These are phyloP conservation scores for Ormyrus labotus DNA, from an alignment of 2,888 invertebrate genomes.

Conservation along the genomic window DNA sequence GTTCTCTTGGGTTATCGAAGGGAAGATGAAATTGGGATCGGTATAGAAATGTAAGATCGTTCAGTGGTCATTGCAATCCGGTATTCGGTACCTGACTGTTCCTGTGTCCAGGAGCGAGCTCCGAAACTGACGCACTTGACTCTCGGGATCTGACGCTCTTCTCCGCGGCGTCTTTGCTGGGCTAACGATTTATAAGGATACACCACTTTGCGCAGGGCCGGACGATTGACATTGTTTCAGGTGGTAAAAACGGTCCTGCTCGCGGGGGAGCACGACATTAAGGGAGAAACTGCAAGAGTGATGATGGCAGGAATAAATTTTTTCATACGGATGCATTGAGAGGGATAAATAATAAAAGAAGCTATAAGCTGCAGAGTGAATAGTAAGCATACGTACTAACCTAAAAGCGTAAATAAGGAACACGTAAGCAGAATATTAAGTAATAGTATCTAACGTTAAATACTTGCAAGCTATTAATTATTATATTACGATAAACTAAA, in stretches of 20 bases:
- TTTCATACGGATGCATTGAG: slow-evolving; percentile 40
- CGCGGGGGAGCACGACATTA: slow-evolving; percentile 57
- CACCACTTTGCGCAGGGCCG: not conserved
- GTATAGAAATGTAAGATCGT: too few relatives aligned
- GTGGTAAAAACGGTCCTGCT: slow-evolving; percentile 11
- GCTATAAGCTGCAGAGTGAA: slow-evolving; percentile 54
- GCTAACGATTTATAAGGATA: slow-evolving; percentile 48
- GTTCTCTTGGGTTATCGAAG: not conserved
- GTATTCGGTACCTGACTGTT: not conserved
- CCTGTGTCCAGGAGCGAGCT: too few relatives aligned
- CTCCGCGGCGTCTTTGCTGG: slow-evolving; percentile 23
- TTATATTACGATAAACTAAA: slow-evolving; percentile 71
- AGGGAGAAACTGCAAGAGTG: slow-evolving; percentile 54
- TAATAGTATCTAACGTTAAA: slow-evolving; percentile 75
- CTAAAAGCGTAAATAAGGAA: slow-evolving; percentile 72
- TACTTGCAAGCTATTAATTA: slow-evolving; percentile 74
- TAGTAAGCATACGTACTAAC: slow-evolving; percentile 72
- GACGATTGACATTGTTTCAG: slow-evolving; percentile 30
- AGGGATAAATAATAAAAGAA: slow-evolving; percentile 41
- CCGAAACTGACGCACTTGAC: not conserved
- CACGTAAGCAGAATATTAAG: slow-evolving; percentile 72
- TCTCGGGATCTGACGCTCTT: slow-evolving; percentile 30
- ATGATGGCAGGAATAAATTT: slow-evolving; percentile 42
- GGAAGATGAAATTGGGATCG: too few relatives aligned
- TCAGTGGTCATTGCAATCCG: too few relatives aligned